Evolutionary conservation across 2,797 vertebrate genomes (phyloP), one percentile per base, ranked within the genome.

Genomic region (Lycodopsis pacificus): DNA sequence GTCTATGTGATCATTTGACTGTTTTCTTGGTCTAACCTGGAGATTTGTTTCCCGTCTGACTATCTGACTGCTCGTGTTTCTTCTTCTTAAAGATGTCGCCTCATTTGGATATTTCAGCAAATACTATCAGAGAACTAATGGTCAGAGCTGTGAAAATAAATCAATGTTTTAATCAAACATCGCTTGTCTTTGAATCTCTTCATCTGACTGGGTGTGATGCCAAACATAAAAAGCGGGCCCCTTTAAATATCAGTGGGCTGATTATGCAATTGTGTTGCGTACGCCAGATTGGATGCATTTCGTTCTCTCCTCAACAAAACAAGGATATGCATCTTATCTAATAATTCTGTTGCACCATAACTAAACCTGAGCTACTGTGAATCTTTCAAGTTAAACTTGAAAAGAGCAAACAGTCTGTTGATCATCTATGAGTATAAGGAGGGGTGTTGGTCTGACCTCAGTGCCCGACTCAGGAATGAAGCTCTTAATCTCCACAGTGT

Each of bases 391-490:
- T 56, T 56, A 30, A 15, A 30, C 12, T 25, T 25, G 5, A 19
- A 19, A 20, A 58, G 34, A 58, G 57, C 20, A 22, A 10, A 56
- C 38, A 25, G n/a, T 32, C 12, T 13, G 67, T 15, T 58, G 38
- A 56, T 15, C 9, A 30, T 30, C 42, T 46, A 0, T 12, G 20
- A 54, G 53, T 11, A 53, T 32, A 0, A 27, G 20, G 17, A 25
- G 12, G 44, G 17, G 27, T 49, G 53, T 48, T 11, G 62, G 66
- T 74, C 91, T 87, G 71, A 98, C 98, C 97, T 99, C 97, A 0
- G 97, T 99, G 83, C 98, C 98, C 0, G 96, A 96, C 75, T 97
- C 98, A 0, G 98, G 98, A 91, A 99, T 99, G 92, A 99, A 99
- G 92, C 98, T 99, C 89, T 97, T 97, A 87, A 99, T 97, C 75